phyloP scores from a whole-genome alignment of 2,888 invertebrate species.

The Cacoxenus indagator region DNA sequence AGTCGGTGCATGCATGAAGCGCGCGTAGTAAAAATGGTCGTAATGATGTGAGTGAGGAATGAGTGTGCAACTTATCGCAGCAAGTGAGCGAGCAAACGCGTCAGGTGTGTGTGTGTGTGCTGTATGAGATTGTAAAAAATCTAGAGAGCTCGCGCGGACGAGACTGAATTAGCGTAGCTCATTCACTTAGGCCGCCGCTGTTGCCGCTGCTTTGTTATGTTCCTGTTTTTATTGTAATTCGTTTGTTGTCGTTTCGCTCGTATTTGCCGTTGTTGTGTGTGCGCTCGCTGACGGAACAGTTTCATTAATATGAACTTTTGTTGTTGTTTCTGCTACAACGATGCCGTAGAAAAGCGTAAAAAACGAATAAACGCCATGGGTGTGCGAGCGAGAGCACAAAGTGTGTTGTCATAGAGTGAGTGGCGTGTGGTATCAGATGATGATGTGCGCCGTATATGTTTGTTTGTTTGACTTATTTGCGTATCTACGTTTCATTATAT shows the following conservation, averaged over 20 bases:
- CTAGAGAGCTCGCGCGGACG: constrained; percentile 9
- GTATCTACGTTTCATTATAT: not conserved
- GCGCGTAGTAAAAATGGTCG: not conserved
- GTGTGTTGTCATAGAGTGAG: constrained; percentile 4
- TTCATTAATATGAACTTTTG: constrained; percentile 28
- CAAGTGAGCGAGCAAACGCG: not conserved
- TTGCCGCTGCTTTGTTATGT: constrained; percentile 20
- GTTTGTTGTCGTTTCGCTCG: constrained; percentile 47
- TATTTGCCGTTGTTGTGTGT: constrained; percentile 33
- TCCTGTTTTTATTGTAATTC: constrained; percentile 7
- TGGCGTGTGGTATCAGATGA: not conserved
- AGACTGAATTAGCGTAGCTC: constrained; percentile 19
- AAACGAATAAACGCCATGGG: too few species aligned
- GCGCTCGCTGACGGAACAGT: constrained; percentile 29
- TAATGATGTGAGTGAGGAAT: not conserved
- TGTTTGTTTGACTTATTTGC: too few species aligned
- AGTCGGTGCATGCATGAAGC: not conserved
- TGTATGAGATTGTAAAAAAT: not conserved
- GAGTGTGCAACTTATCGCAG: not conserved
- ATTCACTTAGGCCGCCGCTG: constrained; percentile 32
- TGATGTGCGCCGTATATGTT: too few species aligned
- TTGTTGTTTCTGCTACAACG: constrained; percentile 43
- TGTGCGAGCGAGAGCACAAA: constrained; percentile 39
- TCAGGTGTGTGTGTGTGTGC: constrained; percentile 11
- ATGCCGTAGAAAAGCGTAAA: constrained; percentile 31